Conservation (phyloP, 2,888 invertebrate genomes). For the Phlogophora meticulosa region DNA sequence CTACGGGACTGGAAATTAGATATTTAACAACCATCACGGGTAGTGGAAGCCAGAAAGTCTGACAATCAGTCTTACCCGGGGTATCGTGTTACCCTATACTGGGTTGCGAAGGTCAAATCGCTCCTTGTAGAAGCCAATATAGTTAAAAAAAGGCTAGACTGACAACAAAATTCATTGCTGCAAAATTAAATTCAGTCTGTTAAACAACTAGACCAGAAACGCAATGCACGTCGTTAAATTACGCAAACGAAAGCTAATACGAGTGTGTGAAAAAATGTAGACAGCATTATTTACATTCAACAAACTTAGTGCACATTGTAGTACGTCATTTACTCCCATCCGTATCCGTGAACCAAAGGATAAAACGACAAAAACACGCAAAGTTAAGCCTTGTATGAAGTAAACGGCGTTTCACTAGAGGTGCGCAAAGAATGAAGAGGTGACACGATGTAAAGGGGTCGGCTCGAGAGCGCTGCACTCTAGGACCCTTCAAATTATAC, state of each 20-base stretch:
- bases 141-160: too few species aligned
- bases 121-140: too few species aligned
- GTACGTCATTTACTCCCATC: constrained; percentile 8
- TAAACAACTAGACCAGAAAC: background rate
- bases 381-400: constrained; percentile 59
- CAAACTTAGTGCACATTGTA: background rate
- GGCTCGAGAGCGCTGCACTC: constrained; percentile 74
- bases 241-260: background rate
- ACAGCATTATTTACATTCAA: background rate
- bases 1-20: too few species aligned
- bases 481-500: constrained; percentile 84
- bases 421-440: constrained; percentile 72
- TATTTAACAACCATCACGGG: too few species aligned
- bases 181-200: background rate
- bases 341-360: constrained; percentile 46
- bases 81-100: too few species aligned
- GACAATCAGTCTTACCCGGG: too few species aligned
- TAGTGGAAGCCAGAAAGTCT: too few species aligned
- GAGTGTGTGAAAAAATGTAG: constrained; percentile 6
- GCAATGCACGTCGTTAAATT: background rate
- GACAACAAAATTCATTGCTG: too few species aligned
- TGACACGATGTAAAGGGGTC: constrained; percentile 82
- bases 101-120: too few species aligned
- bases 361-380: constrained; percentile 53
- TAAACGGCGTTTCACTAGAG: constrained; percentile 66